These are phyloP conservation scores for Connochaetes taurinus DNA, from an alignment of 2,113 vertebrate species.

Conservation along the genomic window DNA sequence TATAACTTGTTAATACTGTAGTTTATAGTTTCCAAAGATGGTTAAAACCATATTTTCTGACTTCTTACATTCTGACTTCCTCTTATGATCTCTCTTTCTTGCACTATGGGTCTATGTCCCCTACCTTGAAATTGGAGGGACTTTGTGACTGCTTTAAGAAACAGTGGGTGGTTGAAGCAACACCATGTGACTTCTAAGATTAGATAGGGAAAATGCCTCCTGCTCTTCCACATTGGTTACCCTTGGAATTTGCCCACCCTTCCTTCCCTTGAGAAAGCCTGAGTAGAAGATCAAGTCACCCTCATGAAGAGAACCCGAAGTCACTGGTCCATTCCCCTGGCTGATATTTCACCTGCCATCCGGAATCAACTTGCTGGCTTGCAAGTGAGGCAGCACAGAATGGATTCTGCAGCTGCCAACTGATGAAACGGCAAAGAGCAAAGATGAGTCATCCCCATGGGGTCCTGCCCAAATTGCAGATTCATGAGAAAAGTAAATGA, in stretches of 20 bases:
- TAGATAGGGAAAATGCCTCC: neutral
- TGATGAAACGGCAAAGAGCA: neutral
- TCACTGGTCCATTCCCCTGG: neutral
- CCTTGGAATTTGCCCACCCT: neutral
- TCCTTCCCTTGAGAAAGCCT: neutral
- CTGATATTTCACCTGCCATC: neutral
- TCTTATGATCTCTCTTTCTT: neutral
- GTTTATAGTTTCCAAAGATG: neutral
- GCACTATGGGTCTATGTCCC: neutral
- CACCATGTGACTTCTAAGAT: neutral
- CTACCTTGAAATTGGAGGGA: neutral
- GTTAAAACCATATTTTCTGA: neutral
- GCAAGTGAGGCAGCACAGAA: neutral
- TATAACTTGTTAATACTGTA: neutral
- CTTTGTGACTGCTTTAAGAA: neutral
- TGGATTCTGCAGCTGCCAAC: accelerated
- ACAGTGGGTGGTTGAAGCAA: neutral
- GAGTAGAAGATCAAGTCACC: neutral
- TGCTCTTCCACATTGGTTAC: neutral
- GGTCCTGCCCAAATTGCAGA: neutral
- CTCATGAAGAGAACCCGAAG: neutral
- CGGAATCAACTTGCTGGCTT: accelerated
- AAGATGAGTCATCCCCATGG: accelerated
- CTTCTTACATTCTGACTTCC: neutral
- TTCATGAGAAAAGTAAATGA: neutral